A percentile compares a stretch with the other conserved stretches of the same genome.
These are phyloP conservation scores for Brachylomia viminalis DNA, from an alignment of 2,888 invertebrate species.

Conservation along the genomic window DNA sequence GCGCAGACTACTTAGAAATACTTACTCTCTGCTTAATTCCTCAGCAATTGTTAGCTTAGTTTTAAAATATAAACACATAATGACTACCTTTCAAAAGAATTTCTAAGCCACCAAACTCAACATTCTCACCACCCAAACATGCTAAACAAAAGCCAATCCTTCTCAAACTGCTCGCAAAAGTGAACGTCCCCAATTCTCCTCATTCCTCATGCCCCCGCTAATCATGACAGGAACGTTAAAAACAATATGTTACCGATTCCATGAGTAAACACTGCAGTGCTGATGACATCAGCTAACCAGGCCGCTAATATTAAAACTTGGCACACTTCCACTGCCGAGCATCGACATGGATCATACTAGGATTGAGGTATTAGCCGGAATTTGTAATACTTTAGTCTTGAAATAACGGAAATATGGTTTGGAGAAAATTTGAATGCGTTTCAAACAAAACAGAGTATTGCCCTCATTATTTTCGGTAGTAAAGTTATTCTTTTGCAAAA, in stretches of 20 bases:
- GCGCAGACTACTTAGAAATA: background rate
- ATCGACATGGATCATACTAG: slow-evolving; percentile 77
- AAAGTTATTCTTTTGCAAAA: background rate
- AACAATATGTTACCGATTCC: slow-evolving; percentile 70
- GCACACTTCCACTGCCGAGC: slow-evolving; percentile 76
- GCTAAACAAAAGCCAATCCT: slow-evolving; percentile 20
- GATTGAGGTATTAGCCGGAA: slow-evolving; percentile 56
- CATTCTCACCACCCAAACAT: background rate
- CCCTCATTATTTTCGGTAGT: background rate
- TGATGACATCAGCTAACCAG: slow-evolving; percentile 84
- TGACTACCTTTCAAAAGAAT: background rate
- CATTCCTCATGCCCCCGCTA: slow-evolving; percentile 38
- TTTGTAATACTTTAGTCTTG: slow-evolving; percentile 42
- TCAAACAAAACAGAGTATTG: slow-evolving; percentile 8
- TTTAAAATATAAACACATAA: background rate
- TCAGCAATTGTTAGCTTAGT: background rate
- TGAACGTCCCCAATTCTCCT: slow-evolving; percentile 29
- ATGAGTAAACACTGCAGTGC: slow-evolving; percentile 79
- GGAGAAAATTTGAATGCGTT: background rate
- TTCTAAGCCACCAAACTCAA: background rate
- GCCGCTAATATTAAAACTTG: slow-evolving; percentile 88
- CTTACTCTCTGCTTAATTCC: background rate
- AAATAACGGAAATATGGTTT: slow-evolving; percentile 48
- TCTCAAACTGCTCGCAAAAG: slow-evolving; percentile 13
- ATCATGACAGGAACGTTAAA: slow-evolving; percentile 45